Evolutionary conservation across 2,113 vertebrate genomes (phyloP), one percentile per base, ranked within the genome.

Genomic region (Lycaon pictus): DNA sequence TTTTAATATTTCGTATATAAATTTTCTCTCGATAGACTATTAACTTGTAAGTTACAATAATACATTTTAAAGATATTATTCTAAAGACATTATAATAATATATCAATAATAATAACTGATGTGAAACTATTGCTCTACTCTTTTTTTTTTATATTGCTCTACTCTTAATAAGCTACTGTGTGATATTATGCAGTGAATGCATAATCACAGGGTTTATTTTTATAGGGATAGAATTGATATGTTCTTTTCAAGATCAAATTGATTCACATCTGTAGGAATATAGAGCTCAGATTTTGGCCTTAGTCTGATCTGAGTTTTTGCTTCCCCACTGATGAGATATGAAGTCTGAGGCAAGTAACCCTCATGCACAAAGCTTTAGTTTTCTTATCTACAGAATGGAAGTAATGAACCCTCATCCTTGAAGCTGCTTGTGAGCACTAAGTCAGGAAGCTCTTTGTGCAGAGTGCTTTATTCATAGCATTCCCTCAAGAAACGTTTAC

Each of bases 1-100:
- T 63, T 97, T 88, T 82, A 58, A 87, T 35, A 53, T 62, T 87
- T 82, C 23, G 23, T 53, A 72, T 43, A 72, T 63, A 90, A 51
- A 71, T 90, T 89, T 93, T 93, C 55, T 81, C 27, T 32, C 20
- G 23, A 25, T 72, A 65, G 16, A 63, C 60, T 76, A 63, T 60
- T 90, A 88, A 91, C 25, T 76, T 51, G 48, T 51, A 76, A 76
- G 48, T 48, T 76, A 76, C 9, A 27, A 48, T 76, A 48, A 76
- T 76, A 29, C 3, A 76, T 51, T 48, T 51, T 76, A 76, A 76
- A 51, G 27, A 76, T 48, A 27, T 76, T 48, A 48, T 76, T 27
- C 72, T 76, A 76, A 74, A 76, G 43, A 51, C 43, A 51, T 74
- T 25, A 74, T 25, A 48, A 25, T 76, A 48, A 76, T 51, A 27